Conservation (phyloP, 1,140 invertebrate species). For the Conopomorpha cramerella region DNA sequence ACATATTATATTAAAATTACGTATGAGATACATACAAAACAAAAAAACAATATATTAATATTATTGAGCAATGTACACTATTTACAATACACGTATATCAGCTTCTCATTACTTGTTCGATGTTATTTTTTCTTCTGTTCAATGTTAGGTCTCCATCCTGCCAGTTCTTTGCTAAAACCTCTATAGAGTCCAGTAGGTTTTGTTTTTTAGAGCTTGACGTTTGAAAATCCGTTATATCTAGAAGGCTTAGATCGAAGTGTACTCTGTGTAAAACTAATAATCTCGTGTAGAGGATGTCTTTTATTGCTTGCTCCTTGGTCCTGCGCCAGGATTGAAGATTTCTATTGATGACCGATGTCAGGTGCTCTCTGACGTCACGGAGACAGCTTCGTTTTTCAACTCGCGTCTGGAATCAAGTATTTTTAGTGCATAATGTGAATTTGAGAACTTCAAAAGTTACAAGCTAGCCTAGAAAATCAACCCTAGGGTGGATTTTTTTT, state of each 20-base stretch:
- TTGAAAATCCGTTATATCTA: conserved; percentile 35
- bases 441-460: no score
- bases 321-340: conserved; percentile 48
- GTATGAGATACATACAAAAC: conserved; percentile 7
- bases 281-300: conserved; percentile 32
- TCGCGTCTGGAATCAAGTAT: conserved; percentile 33
- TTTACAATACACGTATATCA: conserved; percentile 43
- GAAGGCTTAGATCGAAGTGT: conserved; percentile 30
- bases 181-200: conserved; percentile 19
- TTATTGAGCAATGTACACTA: conserved; percentile 42
- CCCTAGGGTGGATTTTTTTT: no score
- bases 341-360: conserved; percentile 30
- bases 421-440: no score
- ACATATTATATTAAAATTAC: conserved; percentile 3
- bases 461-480: no score
- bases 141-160: conserved; percentile 24
- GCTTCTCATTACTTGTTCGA: conserved; percentile 14
- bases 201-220: conserved; percentile 20
- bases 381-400: conserved; percentile 37
- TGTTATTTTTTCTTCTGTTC: conserved; percentile 16
- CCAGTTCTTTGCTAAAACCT: conserved; percentile 28
- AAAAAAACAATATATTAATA: conserved; percentile 39
- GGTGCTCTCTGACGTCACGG: conserved; percentile 35
- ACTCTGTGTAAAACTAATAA: conserved; percentile 42
- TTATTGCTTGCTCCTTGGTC: conserved; percentile 21